A percentile compares a stretch with the other conserved stretches of the same genome.
These are phyloP conservation scores for Thereva nobilitata DNA, from an alignment of 2,888 invertebrate species.

Conservation along the genomic window DNA sequence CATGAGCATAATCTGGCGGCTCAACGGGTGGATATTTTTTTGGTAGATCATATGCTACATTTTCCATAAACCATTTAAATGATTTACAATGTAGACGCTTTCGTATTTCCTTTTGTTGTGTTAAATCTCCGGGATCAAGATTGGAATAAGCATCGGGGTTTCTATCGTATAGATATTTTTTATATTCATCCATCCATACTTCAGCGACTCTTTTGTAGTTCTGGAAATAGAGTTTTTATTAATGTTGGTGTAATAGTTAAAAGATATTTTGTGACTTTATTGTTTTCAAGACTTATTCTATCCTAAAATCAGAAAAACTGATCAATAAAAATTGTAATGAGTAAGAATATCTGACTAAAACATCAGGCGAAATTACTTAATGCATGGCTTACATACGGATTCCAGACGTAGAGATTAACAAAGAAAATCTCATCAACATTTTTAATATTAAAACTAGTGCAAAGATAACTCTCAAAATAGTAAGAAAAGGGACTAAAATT, in stretches of 20 bases:
- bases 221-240: constrained; percentile 54
- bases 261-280: no score
- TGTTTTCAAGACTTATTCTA: background rate
- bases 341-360: no score
- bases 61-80: constrained; percentile 94
- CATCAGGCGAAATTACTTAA: no score
- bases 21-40: constrained; percentile 88
- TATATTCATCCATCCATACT: constrained; percentile 99
- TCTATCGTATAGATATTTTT: constrained; percentile 78
- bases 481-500: no score
- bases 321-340: background rate
- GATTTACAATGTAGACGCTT: constrained; percentile 79
- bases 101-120: constrained; percentile 76
- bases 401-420: no score
- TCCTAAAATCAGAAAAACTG: background rate
- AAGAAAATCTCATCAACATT: no score
- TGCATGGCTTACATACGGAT: no score
- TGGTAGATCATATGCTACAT: constrained; percentile 87
- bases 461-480: no score
- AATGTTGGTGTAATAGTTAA: no score
- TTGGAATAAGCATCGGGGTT: constrained; percentile 71
- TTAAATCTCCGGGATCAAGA: constrained; percentile 81
- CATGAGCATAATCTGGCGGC: constrained; percentile 77
- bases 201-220: constrained; percentile 92
- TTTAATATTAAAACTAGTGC: no score